Evolutionary conservation across 2,888 invertebrate genomes (phyloP).

Genomic region (Acleris holmiana): DNA sequence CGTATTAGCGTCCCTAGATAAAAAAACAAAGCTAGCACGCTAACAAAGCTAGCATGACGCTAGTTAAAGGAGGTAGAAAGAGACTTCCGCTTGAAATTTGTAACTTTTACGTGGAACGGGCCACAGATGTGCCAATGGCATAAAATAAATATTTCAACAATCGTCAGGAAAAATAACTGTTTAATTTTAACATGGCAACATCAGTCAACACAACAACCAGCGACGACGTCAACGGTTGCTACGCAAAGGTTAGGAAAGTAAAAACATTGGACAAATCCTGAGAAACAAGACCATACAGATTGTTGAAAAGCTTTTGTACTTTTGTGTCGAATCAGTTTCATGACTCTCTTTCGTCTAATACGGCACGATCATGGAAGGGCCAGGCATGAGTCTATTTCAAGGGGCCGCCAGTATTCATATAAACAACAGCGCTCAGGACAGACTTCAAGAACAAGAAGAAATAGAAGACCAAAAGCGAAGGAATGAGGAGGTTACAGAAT

Average conservation of each 20-base stretch:
- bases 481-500: slow-evolving; percentile 84
- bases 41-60: too few relatives aligned
- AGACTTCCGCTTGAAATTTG: too few relatives aligned
- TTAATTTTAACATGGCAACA: too few relatives aligned
- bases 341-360: slow-evolving; percentile 21
- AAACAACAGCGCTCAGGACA: slow-evolving; percentile 85
- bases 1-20: too few relatives aligned
- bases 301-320: slow-evolving; percentile 15
- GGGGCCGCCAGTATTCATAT: slow-evolving; percentile 87
- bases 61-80: too few relatives aligned
- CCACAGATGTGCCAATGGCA: too few relatives aligned
- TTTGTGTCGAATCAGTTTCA: slow-evolving; percentile 3
- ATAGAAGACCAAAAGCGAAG: slow-evolving; percentile 87
- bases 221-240: slow-evolving; percentile 38
- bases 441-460: slow-evolving; percentile 88
- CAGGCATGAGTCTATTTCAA: slow-evolving; percentile 89
- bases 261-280: slow-evolving; percentile 26
- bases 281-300: slow-evolving; percentile 2
- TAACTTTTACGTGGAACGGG: too few relatives aligned
- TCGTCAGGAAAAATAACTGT: too few relatives aligned
- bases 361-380: slow-evolving; percentile 79
- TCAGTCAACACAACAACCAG: slow-evolving; percentile 28
- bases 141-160: too few relatives aligned
- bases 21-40: too few relatives aligned
- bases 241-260: slow-evolving; percentile 35